Conservation (phyloP, 2,888 invertebrate genomes). For the Ectobius pallidus region DNA sequence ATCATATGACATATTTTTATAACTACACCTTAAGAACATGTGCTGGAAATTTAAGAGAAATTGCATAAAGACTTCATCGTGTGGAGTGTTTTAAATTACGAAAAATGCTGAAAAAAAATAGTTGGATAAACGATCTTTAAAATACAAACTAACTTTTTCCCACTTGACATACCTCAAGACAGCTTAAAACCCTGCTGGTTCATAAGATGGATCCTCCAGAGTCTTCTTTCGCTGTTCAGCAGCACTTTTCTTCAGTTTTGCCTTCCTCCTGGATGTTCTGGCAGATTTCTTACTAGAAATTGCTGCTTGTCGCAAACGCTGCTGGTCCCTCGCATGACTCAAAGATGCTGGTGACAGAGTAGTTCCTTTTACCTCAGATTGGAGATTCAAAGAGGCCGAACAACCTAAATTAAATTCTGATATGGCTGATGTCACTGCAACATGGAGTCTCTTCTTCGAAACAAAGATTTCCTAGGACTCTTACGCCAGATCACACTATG, state of each 20-base stretch:
- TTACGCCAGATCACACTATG: slow-evolving; percentile 4
- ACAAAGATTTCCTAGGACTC: not conserved
- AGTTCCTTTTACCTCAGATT: no score
- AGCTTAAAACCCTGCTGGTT: not conserved
- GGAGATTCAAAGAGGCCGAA: not conserved
- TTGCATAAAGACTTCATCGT: not conserved
- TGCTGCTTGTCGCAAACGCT: not conserved
- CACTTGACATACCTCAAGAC: not conserved
- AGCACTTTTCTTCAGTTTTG: not conserved
- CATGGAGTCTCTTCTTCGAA: slow-evolving; percentile 3
- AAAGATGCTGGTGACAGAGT: no score
- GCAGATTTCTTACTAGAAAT: not conserved
- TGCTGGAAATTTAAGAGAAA: not conserved
- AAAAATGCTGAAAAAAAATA: not conserved
- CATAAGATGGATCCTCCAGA: slow-evolving; percentile 4
- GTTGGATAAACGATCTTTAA: not conserved
- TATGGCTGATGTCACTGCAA: not conserved
- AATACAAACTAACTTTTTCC: not conserved
- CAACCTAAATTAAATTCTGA: slow-evolving; percentile 5
- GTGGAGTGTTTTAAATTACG: not conserved
- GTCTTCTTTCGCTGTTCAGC: not conserved
- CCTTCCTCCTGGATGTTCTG: not conserved
- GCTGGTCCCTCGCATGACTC: not conserved
- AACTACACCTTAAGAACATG: not conserved
- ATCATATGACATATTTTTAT: not conserved